Evolutionary conservation across 1,140 invertebrate genomes (phyloP), one percentile per base, ranked within the genome.

Genomic region (Sycophaga agraensis): DNA sequence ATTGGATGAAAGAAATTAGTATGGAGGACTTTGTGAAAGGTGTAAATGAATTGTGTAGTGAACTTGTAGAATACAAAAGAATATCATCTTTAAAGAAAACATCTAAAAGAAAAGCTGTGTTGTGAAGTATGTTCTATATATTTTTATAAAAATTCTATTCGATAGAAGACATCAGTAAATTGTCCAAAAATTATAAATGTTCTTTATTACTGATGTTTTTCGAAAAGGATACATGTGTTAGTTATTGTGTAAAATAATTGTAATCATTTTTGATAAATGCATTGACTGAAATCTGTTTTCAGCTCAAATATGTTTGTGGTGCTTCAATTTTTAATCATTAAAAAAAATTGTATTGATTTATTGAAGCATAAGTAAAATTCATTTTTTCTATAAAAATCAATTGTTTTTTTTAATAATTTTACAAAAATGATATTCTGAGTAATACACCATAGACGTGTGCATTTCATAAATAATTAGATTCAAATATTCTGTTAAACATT

Each of bases 1-100:
- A 48, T 43, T 45, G 26, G 14, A 57, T 51, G 8, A 63, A 51
- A 24, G 37, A 56, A 43, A 57, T 63, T 12, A 63, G 46, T 51
- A 57, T 57, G 53, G 61, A 63, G 4, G 61, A 63, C 24, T 63
- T 63, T 57, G 43, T 42, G 5, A 42, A 51, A 28, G 28, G 48
- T 51, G 49, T 31, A 24, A 51, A 57, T 51, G 46, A 50, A n/a
- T 40, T 63, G 17, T 63, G 61, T 43, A 35, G 11, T n/a, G 61
- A 63, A 8, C 54, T 63, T 21, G 19, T 46, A 22, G 37, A 57
- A 14, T 56, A 63, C 43, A 63, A 57, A 28, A 50, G 19, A 49
- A 19, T 62, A 8, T 37, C 17, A 49, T 11, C 24, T 8, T 50
- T 42, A 9, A 56, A 48, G 31, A 63, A 57, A 26, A 2, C 54